These are phyloP conservation scores for Brachypodius melanocephalos DNA, from an alignment of 2,113 vertebrate genomes.

Conservation along the genomic window DNA sequence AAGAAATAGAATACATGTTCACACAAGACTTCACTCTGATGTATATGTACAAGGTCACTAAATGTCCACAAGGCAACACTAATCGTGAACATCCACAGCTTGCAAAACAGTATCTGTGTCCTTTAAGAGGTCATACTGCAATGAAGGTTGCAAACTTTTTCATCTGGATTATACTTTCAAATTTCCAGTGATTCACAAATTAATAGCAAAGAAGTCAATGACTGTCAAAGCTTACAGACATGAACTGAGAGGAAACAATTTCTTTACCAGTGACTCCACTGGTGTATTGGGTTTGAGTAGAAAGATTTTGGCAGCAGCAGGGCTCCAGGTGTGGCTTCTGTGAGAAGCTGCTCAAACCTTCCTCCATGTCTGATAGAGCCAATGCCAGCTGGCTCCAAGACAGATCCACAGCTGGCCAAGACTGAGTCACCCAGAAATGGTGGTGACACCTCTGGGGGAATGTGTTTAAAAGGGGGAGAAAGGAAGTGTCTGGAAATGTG, in stretches of 20 bases:
- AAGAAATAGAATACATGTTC: neutral
- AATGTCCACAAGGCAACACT: neutral
- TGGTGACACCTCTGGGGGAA: neutral
- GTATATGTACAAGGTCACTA: neutral
- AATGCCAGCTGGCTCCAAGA: neutral
- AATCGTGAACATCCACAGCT: neutral
- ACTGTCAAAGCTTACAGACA: neutral
- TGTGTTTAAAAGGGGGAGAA: neutral
- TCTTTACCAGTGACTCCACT: fast-evolving
- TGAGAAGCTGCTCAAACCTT: neutral
- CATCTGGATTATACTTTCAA: neutral
- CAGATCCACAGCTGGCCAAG: neutral
- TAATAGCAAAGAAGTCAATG: neutral
- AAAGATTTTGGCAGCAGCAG: neutral
- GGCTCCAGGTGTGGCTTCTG: neutral
- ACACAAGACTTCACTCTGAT: neutral
- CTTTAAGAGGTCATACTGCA: neutral
- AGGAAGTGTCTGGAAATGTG: neutral
- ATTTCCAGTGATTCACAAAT: neutral
- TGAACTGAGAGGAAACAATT: neutral
- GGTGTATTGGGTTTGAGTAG: neutral
- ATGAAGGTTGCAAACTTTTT: neutral
- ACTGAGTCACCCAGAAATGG: neutral
- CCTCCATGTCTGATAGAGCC: neutral
- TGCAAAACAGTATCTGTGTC: neutral